Percentiles rank a stretch among this genome's conserved stretches.
phyloP scores from a whole-genome alignment of 2,113 vertebrate genomes.

The Tyto alba region DNA sequence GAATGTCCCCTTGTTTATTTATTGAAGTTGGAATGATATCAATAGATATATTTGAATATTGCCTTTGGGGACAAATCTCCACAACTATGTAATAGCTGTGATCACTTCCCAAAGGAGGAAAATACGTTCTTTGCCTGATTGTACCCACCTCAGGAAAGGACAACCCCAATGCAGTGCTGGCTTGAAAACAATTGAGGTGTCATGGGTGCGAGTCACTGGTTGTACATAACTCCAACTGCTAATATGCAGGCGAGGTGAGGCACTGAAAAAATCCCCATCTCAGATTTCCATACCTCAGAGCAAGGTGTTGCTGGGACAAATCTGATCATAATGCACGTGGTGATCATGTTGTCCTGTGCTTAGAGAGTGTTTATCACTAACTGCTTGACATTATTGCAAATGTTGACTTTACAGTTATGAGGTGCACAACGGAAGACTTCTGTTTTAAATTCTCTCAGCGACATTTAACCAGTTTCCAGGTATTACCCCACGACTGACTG shows the following conservation, averaged over 20 bases:
- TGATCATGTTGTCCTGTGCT: not conserved
- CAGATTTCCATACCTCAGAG: not conserved
- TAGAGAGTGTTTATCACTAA: not conserved
- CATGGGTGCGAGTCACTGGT: not conserved
- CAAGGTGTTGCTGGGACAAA: not conserved
- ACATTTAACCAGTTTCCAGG: not conserved
- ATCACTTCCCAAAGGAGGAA: not conserved
- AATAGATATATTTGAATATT: not conserved
- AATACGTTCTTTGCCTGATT: not conserved
- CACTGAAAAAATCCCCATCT: not conserved
- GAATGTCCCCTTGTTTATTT: not conserved
- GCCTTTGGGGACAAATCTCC: not conserved
- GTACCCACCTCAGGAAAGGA: not conserved
- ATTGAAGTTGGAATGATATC: not conserved
- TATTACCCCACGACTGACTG: not conserved
- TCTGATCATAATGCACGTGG: not conserved
- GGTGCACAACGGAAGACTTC: not conserved
- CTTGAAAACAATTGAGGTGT: accelerated
- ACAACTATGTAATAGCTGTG: not conserved
- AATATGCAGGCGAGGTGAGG: not conserved
- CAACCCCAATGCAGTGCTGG: accelerated
- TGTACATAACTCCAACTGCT: not conserved
- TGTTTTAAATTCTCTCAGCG: not conserved
- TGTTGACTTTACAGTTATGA: not conserved
- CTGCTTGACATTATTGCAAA: not conserved